These are phyloP conservation scores for Trissonchulus latispiculum DNA, from an alignment of 2,888 invertebrate genomes.

Conservation along the genomic window DNA sequence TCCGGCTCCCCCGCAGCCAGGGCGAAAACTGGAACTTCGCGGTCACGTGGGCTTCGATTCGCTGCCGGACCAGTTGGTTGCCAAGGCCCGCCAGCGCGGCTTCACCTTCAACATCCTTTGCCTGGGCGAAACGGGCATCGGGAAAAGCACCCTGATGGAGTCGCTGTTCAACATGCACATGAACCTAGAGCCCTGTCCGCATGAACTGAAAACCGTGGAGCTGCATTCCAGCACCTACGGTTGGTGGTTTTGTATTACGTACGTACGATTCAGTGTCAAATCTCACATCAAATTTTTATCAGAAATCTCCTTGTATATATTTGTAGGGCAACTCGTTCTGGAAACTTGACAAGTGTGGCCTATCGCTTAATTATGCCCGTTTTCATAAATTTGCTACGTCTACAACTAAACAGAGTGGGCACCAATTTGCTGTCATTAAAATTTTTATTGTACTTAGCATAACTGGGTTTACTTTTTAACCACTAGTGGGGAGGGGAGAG, in stretches of 20 bases:
- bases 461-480: too few relatives aligned
- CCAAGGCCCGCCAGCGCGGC: constrained; percentile 81
- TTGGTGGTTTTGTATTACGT: constrained; percentile 13
- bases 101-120: constrained; percentile 98
- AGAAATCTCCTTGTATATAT: too few relatives aligned
- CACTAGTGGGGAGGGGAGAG: too few relatives aligned
- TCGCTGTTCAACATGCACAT: constrained; percentile 96
- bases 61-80: constrained; percentile 93
- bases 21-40: constrained; percentile 66
- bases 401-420: too few relatives aligned
- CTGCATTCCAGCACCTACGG: constrained; percentile 76
- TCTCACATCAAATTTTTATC: too few relatives aligned
- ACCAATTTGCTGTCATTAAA: too few relatives aligned
- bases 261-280: too few relatives aligned
- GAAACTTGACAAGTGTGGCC: too few relatives aligned
- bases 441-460: too few relatives aligned
- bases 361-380: too few relatives aligned
- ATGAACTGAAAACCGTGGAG: constrained; percentile 90
- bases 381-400: too few relatives aligned
- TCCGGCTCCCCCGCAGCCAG: neutral
- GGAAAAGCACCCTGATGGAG: constrained; percentile 97
- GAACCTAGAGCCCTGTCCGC: constrained; percentile 65
- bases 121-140: constrained; percentile 96
- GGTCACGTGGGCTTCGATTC: constrained; percentile 99
- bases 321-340: too few relatives aligned